These are phyloP conservation scores for Ageneiosus marmoratus DNA, from an alignment of 2,113 vertebrate genomes.

Conservation along the genomic window DNA sequence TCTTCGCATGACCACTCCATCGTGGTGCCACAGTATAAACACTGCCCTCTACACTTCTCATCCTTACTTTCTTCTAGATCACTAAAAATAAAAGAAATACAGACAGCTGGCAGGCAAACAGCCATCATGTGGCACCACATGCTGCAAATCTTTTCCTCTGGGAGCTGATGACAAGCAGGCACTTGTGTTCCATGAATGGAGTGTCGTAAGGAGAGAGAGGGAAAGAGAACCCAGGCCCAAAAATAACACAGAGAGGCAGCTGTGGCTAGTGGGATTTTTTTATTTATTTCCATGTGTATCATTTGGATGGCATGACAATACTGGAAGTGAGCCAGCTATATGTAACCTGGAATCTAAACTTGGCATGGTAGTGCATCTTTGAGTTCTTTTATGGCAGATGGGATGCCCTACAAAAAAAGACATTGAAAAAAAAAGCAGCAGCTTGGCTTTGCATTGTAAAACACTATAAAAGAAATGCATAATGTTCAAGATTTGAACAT, in stretches of 20 bases:
- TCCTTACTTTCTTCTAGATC: not conserved
- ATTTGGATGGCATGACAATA: slow-evolving; percentile 3
- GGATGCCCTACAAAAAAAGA: not conserved
- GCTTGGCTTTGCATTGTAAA: not conserved
- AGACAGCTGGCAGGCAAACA: not conserved
- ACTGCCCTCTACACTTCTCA: not conserved
- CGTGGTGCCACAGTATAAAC: too few relatives aligned
- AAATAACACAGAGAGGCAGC: slow-evolving; percentile 22
- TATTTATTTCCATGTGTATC: not conserved
- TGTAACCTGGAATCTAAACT: not conserved
- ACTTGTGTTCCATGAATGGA: slow-evolving; percentile 38
- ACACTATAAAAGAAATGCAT: not conserved
- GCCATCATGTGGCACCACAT: slow-evolving; percentile 9
- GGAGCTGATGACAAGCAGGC: slow-evolving; percentile 40
- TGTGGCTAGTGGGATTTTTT: not conserved
- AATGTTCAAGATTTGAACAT: not conserved
- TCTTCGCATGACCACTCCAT: too few relatives aligned
- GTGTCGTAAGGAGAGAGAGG: slow-evolving; percentile 11
- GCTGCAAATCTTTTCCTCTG: slow-evolving; percentile 28
- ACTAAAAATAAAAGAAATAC: slow-evolving; percentile 13
- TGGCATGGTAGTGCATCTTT: not conserved
- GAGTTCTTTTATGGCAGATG: not conserved
- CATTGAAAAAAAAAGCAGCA: not conserved
- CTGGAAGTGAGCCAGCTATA: not conserved
- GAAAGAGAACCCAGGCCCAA: not conserved